Evolutionary conservation across 2,113 vertebrate species (phyloP).

Genomic region (Entomyzon cyanotis): DNA sequence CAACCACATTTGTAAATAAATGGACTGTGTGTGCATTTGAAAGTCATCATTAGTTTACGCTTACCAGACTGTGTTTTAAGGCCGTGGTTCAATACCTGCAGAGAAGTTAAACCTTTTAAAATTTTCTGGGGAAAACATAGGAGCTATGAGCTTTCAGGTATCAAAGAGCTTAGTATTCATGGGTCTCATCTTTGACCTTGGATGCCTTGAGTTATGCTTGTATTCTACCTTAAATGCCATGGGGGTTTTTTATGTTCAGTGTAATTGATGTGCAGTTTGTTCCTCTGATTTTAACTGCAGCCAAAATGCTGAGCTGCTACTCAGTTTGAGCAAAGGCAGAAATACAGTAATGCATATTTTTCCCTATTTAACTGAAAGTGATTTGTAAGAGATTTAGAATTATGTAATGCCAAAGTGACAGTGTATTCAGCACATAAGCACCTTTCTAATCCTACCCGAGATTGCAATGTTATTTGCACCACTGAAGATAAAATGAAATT

Average conservation of each 20-base stretch:
- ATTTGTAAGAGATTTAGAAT: constrained; percentile 2
- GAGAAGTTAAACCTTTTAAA: background rate
- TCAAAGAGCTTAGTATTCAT: background rate
- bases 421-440: background rate
- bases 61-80: background rate
- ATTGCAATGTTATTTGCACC: background rate
- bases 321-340: background rate
- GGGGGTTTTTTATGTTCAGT: background rate
- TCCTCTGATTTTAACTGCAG: background rate
- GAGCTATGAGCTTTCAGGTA: background rate
- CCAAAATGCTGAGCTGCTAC: background rate
- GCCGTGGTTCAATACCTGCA: background rate
- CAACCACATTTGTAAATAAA: background rate
- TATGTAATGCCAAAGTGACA: background rate
- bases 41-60: background rate
- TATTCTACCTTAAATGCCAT: background rate
- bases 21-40: background rate
- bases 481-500: background rate
- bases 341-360: background rate
- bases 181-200: background rate
- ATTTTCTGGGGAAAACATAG: background rate
- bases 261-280: background rate
- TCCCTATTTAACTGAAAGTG: background rate
- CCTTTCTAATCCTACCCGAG: background rate
- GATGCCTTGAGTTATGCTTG: background rate